Base-by-base conservation (phyloP, 2,113 vertebrate species). In the Halcyon malimbica region DNA sequence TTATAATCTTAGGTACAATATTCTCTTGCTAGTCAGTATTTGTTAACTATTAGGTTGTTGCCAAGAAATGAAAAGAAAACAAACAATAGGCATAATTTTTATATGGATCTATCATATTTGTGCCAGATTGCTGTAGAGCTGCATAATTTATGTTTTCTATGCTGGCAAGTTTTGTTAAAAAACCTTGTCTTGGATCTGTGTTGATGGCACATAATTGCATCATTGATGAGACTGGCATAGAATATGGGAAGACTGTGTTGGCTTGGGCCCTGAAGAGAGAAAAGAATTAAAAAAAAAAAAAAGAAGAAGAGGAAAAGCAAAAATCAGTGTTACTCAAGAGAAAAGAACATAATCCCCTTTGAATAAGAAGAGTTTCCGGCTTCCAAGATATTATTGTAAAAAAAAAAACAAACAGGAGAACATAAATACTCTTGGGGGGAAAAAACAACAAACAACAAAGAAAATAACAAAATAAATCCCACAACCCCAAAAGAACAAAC, bases 191-290 rank as follows among this genome's bases (percentile, higher is more conserved):
- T 92, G 64, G 46, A 92, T 26, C 64, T 14, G 0, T 80, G 51
- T 88, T 65, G 39, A 70, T 89, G 24, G 63, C 60, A 75, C 56
- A 56, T 80, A 96, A 95, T 78, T 95, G 37, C 82, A 94, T 90
- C 68, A 83, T 68, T 96, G 90, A 96, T 95, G 93, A 96, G 64
- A 31, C 56, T 96, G 92, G 94, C 93, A 96, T 8, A 92, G 79
- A 94, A 88, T 51, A 89, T 84, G 19, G 73, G 65, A 95, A 86
- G 84, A 84, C 11, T 56, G 19, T 54, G n/a, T 74, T 96, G 75
- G 59, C 41, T 95, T 74, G 13, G 77, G 15, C 59, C 50, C 31
- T 42, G n/a, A 89, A 88, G 31, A 92, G 13, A 57, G 29, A 93
- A 77, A 71, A 82, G 16, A 76, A 93, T 54, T 77, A 81, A 78